Evolutionary conservation across 2,797 vertebrate genomes (phyloP).

Genomic region (Sebastes matsubarae): DNA sequence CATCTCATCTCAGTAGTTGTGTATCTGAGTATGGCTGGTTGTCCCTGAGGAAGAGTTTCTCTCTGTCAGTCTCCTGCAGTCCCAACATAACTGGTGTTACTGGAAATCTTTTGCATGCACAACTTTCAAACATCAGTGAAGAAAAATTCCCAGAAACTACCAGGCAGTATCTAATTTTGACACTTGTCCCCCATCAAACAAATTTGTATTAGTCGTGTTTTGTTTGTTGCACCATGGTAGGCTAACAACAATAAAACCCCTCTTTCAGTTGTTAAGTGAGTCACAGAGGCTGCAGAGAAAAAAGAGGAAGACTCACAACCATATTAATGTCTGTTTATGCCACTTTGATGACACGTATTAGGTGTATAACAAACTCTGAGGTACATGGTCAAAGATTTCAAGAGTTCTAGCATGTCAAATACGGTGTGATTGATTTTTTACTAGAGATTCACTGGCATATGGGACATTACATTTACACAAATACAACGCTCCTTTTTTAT

Average conservation of each 20-base stretch:
- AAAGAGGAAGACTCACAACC: neutral
- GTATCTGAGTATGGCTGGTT: neutral
- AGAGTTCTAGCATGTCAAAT: neutral
- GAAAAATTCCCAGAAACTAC: neutral
- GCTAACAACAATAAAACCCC: neutral
- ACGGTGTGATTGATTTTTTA: neutral
- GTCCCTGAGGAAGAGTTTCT: neutral
- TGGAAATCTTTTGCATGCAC: slow-evolving; percentile 6
- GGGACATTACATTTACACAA: neutral
- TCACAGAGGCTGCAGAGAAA: slow-evolving; percentile 19
- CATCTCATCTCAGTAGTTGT: neutral
- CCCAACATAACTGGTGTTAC: neutral
- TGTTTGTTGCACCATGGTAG: neutral
- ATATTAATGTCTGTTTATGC: slow-evolving; percentile 22
- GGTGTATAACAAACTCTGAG: neutral
- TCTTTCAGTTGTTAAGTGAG: slow-evolving; percentile 7
- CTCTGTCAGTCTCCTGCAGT: neutral
- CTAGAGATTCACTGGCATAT: neutral
- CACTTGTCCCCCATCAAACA: neutral
- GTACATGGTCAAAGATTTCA: neutral
- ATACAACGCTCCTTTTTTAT: neutral
- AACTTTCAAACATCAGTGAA: neutral
- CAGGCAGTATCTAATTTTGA: neutral
- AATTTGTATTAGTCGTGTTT: neutral
- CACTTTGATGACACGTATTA: slow-evolving; percentile 9